Base-by-base conservation (phyloP, 2,797 vertebrate genomes). In the Xenops minutus region DNA sequence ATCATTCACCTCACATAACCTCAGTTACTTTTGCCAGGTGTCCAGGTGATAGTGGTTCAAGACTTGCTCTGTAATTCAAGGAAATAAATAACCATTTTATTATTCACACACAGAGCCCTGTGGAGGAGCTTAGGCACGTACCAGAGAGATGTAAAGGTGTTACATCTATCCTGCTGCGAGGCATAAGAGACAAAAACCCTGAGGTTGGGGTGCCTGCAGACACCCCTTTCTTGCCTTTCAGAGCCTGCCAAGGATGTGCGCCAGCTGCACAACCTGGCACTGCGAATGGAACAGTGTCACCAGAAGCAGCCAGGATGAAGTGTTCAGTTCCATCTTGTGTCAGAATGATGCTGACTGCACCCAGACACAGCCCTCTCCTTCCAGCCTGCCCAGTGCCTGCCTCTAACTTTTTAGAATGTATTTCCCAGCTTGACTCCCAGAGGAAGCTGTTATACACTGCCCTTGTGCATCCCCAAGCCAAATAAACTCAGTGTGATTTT, bases 321-420 rank as follows among this genome's bases (percentile, higher is more conserved):
- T 2, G 0, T 26, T 29, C 29, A 13, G 6, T 73, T 90, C 9
- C 72, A 79, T 29, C 14, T 58, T 29, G 4, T n/a, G n/a, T 54
- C 0, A 0, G 7, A 43, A 21, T 41, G 62, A 56, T 2, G 3
- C 24, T 1, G 0, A 5, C 44, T 37, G 36, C 37, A 32, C 6
- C 9, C 22, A 84, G 55, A 39, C 32, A 68, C 37, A 76, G 11
- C 9, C 36, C 7, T 10, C 30, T 73, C 59, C 21, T 30, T 80
- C 39, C 48, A 78, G 52, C 26, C 56, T 54, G 30, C 16, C 48
- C 48, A 71, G 39, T 41, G 54, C 30, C 69, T 71, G 5, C 4
- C 12, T 78, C 5, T 21, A 44, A n/a, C 37, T 23, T 5, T 1
- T 62, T 24, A 37, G 29, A 66, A 14, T 34, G 7, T 37, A 20